These are phyloP conservation scores for Xenus cinereus DNA, from an alignment of 2,113 vertebrate genomes.

Conservation along the genomic window DNA sequence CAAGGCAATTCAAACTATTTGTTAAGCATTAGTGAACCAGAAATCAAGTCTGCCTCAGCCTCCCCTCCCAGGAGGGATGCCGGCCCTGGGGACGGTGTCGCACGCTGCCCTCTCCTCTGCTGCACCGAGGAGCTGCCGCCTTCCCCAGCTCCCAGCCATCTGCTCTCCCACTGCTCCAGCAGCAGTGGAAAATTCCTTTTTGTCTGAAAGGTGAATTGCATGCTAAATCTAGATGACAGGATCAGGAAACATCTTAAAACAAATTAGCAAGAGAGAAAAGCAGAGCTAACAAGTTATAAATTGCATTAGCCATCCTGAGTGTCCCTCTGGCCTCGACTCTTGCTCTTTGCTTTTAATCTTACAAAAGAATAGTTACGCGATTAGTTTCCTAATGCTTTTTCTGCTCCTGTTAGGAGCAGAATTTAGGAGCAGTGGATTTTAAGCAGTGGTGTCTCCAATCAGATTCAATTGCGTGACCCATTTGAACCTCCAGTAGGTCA, in stretches of 20 bases:
- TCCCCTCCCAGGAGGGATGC: background rate
- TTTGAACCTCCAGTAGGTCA: background rate
- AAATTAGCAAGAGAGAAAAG: constrained; percentile 23
- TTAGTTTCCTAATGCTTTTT: background rate
- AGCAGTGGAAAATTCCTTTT: constrained; percentile 42
- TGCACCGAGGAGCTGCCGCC: background rate
- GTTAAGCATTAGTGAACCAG: background rate
- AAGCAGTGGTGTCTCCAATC: background rate
- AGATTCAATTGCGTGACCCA: accelerated
- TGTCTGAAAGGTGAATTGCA: background rate
- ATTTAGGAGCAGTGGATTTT: background rate
- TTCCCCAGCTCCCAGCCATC: background rate
- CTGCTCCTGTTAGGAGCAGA: background rate
- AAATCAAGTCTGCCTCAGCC: background rate
- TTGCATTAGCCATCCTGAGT: background rate
- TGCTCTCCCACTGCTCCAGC: background rate
- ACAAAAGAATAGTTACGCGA: background rate
- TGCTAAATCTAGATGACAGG: background rate
- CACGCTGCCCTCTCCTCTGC: accelerated
- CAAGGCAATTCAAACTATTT: background rate
- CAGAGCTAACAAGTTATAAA: background rate
- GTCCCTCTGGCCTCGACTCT: background rate
- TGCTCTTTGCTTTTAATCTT: constrained; percentile 13
- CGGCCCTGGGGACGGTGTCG: background rate
- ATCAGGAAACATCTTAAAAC: constrained; percentile 13